Evolutionary conservation across 2,888 invertebrate genomes (phyloP), one percentile per base, ranked within the genome.

Genomic region (Tenthredo scrophulariae): DNA sequence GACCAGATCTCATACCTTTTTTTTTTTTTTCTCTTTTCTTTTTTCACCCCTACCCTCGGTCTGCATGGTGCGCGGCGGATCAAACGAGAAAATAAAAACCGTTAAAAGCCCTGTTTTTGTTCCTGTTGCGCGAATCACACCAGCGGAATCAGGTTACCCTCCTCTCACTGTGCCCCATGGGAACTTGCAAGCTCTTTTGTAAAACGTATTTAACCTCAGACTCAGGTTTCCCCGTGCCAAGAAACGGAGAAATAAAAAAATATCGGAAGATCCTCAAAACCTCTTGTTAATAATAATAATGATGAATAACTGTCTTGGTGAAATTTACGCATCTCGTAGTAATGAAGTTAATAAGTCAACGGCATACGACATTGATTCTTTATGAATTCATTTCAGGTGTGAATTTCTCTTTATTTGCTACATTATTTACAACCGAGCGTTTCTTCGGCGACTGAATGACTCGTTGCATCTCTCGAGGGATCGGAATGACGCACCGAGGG

Each of bases 41-140:
- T 43, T 26, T 7, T 75, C 13, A 10, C 13, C 22, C 43, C 18
- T 2, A 0, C 13, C 4, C 75, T n/a, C 13, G 26, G 46, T 46
- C 18, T n/a, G 65, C 22, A 22, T 2, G 58, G 7, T n/a, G 58
- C 1, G n/a, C 7, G 6, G 18, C 62, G 62, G 67, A 26, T 33
- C 29, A 67, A 67, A 67, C 67, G 33, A 33, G 67, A 67, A 67
- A 33, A 67, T 67, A 67, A 67, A 67, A 67, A 67, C 67, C 29
- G 67, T 67, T 67, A 67, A 67, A 67, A 26, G 67, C 33, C 6
- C 6, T 33, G 67, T 67, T 67, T 33, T 67, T 67, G 54, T 67
- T 67, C 67, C 67, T 67, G 67, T 67, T 67, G 33, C 67, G 18
- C 33, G 33, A 67, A 67, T 67, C 67, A 67, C 67, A 67, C 67